Evolutionary conservation across 30 jellyfish, hydroid and myxozoan species (phyloP), one percentile per base, ranked within the genome.

Genomic region (Cassiopea xamachana): DNA sequence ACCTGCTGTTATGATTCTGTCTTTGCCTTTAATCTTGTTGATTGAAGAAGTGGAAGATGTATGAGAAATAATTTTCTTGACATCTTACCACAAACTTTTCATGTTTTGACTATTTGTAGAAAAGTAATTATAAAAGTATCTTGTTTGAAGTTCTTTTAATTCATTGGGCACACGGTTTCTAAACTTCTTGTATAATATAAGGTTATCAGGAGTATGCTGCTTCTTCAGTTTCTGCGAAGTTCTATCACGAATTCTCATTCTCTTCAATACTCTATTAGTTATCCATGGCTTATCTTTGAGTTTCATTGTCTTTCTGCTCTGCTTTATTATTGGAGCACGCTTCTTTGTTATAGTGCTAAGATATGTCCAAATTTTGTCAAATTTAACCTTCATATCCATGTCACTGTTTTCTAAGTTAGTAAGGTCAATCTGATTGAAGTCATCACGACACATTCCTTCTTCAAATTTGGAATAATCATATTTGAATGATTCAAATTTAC

Each of bases 221-320:
- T 62, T 86, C 82, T 59, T 12, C 5, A 46, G 3, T 19, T 60
- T n/a, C 27, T 44, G 5, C 46, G 49, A 10, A 13, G 7, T 75
- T 18, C 55, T 46, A 18, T 84, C 92, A 6, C 86, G 50, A 85
- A 84, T 84, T 0, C 82, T 46, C 92, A 71, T 73, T 79, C 47
- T 86, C 48, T 84, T 84, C 60, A 47, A 70, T 44, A 84, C 71
- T 84, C 45, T 82, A 10, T 12, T 19, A 64, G 64, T 82, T 2
- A 82, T 82, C 91, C 83, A 62, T 39, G 91, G 92, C 48, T 84
- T 84, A 51, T 69, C 60, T 51, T 51, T 84, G 68, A 84, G 61
- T 50, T 84, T 86, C 15, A 59, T 69, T 44, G 70, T 87, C 46
- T 45, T 44, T 55, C 48, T 84, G 18, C 60, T 70, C 67, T 14